Conservation (phyloP, 2,797 vertebrate genomes). For the Takifugu ocellatus region DNA sequence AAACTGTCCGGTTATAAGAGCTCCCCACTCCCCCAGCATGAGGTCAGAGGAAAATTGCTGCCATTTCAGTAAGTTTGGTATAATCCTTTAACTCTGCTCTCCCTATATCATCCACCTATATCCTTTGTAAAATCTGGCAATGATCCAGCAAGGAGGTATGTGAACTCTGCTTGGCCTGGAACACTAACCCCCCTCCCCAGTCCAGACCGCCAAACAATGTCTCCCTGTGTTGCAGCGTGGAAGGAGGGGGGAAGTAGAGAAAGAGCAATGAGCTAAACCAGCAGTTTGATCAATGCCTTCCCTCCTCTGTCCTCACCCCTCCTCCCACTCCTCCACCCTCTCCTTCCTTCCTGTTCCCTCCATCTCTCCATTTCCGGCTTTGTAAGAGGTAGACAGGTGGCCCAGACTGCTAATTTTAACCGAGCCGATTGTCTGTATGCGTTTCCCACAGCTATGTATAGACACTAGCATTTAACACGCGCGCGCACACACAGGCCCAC, state of each 20-base stretch:
- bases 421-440: conserved; percentile 41
- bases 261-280: conserved; percentile 48
- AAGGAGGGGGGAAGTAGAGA: conserved; percentile 3
- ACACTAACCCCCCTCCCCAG: conserved; percentile 27
- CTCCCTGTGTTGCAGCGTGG: conserved; percentile 52
- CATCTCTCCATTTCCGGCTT: conserved; percentile 43
- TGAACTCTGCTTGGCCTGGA: conserved; percentile 61
- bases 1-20: too few relatives aligned
- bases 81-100: conserved; percentile 3
- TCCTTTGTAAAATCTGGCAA: conserved; percentile 48
- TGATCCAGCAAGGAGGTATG: conserved; percentile 61
- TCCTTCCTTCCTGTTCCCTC: conserved; percentile 53
- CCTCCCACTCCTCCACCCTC: conserved; percentile 13
- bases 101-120: conserved; percentile 32
- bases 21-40: too few relatives aligned
- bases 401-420: conserved; percentile 70
- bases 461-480: conserved; percentile 17
- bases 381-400: conserved; percentile 62
- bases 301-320: not conserved
- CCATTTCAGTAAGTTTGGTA: not conserved
- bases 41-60: too few relatives aligned
- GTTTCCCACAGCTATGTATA: conserved; percentile 64
- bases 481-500: conserved; percentile 3
- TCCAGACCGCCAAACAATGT: conserved; percentile 57
- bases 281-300: conserved; percentile 48